Evolutionary conservation across 2,113 vertebrate genomes (phyloP).

Genomic region (Forbesichthys agassizii): DNA sequence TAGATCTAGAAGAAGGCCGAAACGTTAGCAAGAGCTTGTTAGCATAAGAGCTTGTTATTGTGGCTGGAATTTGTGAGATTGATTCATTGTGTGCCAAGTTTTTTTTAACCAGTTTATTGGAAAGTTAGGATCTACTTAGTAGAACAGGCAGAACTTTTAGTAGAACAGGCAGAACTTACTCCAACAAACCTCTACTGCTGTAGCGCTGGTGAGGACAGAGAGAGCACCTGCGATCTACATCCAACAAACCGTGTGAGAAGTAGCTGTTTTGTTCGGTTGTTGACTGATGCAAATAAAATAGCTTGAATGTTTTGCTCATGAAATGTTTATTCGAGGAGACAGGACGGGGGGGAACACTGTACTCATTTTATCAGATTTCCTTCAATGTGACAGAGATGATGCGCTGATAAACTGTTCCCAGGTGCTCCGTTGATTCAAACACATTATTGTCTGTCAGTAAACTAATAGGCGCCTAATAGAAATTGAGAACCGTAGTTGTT

Average conservation of each 20-base stretch:
- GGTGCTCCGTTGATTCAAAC: neutral
- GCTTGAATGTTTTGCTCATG: neutral
- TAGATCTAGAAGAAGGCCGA: neutral
- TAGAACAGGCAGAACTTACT: neutral
- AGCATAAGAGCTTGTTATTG: too few species aligned
- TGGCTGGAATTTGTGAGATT: too few species aligned
- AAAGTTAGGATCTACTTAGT: constrained; percentile 32
- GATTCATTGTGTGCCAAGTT: too few species aligned
- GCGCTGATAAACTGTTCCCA: neutral
- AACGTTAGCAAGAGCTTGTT: too few species aligned
- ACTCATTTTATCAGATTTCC: neutral
- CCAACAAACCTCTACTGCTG: neutral
- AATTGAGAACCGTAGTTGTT: constrained; percentile 1
- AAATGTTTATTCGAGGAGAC: neutral
- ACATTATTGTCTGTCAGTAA: neutral
- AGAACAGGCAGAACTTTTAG: too few species aligned
- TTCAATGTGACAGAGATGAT: neutral
- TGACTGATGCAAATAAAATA: neutral
- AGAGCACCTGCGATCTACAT: too few species aligned
- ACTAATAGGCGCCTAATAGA: neutral
- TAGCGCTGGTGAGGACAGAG: too few species aligned
- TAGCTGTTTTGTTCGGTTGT: neutral
- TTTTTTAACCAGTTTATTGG: neutral
- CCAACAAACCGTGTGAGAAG: neutral
- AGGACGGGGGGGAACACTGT: neutral